These are phyloP conservation scores for Drosophila quadrilineata DNA, from an alignment of 1,140 invertebrate genomes.

Conservation along the genomic window DNA sequence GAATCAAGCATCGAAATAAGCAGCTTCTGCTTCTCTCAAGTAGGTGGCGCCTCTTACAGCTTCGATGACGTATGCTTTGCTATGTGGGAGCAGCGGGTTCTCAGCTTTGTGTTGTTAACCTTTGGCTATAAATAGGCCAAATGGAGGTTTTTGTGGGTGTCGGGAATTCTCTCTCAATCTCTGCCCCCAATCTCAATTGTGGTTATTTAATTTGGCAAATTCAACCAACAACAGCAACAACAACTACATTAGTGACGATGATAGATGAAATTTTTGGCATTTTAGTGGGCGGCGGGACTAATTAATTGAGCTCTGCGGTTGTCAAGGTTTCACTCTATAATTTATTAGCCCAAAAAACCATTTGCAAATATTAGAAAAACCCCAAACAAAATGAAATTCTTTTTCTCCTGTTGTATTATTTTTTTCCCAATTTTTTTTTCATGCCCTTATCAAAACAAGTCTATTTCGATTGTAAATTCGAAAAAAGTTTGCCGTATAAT, in stretches of 20 bases:
- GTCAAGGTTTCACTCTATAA: not conserved
- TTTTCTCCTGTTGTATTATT: not conserved
- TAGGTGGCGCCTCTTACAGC: constrained; percentile 9
- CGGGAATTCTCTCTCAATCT: constrained; percentile 37
- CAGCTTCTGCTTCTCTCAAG: constrained; percentile 30
- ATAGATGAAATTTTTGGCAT: constrained; percentile 50
- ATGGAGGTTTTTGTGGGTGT: constrained; percentile 41
- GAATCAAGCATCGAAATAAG: constrained; percentile 64
- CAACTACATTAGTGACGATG: constrained; percentile 33
- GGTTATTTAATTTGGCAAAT: constrained; percentile 66
- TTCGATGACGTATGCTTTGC: constrained; percentile 54
- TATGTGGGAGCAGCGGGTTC: not conserved
- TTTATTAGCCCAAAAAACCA: constrained; percentile 1
- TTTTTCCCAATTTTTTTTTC: not conserved
- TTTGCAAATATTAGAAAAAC: not conserved
- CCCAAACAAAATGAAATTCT: not conserved
- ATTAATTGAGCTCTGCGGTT: constrained; percentile 38
- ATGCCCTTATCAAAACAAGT: too few species aligned
- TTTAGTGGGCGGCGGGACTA: constrained; percentile 35
- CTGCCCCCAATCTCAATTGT: constrained; percentile 4
- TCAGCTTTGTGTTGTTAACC: constrained; percentile 18
- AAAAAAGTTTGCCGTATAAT: not conserved
- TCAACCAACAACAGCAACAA: constrained; percentile 6
- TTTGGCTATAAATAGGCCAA: constrained; percentile 54
- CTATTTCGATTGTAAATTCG: not conserved